Conservation (phyloP, 2,113 vertebrate species). For the Prunella himalayana region DNA sequence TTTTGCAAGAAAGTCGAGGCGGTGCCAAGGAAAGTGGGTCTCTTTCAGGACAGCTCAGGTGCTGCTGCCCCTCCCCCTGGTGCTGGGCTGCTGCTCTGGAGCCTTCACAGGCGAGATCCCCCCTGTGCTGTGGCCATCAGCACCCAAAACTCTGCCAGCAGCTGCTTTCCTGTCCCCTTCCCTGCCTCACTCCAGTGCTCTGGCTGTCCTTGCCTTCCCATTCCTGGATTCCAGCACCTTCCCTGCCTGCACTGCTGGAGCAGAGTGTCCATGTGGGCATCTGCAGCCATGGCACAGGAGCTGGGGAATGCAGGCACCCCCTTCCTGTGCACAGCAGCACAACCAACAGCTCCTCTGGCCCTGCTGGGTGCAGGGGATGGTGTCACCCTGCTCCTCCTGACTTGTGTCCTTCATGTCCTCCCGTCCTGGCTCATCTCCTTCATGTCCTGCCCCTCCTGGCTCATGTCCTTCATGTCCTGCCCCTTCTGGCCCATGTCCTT, state of each 20-base stretch:
- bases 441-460: neutral
- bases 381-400: neutral
- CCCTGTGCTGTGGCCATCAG: neutral
- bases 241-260: neutral
- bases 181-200: accelerated
- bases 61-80: neutral
- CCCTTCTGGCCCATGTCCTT: neutral
- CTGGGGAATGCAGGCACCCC: neutral
- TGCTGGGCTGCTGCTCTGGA: neutral
- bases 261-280: neutral
- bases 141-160: neutral
- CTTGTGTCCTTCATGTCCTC: neutral
- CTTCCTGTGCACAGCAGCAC: neutral
- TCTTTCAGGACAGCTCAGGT: neutral
- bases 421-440: neutral
- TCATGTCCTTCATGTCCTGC: neutral
- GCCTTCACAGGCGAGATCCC: neutral
- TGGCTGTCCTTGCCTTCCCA: neutral
- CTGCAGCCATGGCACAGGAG: neutral
- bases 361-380: neutral
- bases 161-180: neutral
- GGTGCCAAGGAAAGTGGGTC: neutral
- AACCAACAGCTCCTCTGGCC: neutral
- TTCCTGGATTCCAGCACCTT: neutral
- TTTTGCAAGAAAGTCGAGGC: neutral